A percentile compares a stretch with the other conserved stretches of the same genome.
Evolutionary conservation across 2,113 vertebrate genomes (phyloP).

Genomic region (Nansenia antarctica): DNA sequence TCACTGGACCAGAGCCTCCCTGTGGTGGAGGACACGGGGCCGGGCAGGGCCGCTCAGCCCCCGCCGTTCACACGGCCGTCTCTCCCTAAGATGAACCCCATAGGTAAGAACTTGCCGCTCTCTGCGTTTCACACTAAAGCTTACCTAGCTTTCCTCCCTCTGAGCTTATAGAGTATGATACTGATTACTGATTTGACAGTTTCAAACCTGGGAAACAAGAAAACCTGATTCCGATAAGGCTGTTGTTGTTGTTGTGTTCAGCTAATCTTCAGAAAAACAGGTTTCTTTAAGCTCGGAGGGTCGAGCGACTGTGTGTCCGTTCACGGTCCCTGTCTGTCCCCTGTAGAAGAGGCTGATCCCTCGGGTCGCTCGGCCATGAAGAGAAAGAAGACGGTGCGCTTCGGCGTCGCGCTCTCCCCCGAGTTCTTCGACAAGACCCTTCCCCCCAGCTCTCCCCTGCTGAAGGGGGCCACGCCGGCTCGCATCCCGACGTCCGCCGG

Average conservation of each 20-base stretch:
- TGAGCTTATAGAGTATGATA: too few species aligned
- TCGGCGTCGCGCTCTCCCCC: slow-evolving; percentile 72
- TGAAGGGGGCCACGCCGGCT: slow-evolving; percentile 66
- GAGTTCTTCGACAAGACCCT: slow-evolving; percentile 77
- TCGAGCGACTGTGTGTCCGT: too few species aligned
- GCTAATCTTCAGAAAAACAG: too few species aligned
- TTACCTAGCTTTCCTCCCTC: too few species aligned
- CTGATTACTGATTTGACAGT: too few species aligned
- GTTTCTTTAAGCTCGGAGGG: too few species aligned
- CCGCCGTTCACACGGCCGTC: slow-evolving; percentile 37
- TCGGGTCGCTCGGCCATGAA: background rate
- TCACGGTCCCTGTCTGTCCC: too few species aligned
- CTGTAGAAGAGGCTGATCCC: slow-evolving; percentile 31
- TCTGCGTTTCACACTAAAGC: too few species aligned
- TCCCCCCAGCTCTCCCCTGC: slow-evolving; percentile 76
- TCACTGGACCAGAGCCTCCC: slow-evolving; percentile 33
- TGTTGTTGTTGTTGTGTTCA: too few species aligned
- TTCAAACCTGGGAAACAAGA: too few species aligned
- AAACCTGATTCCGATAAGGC: too few species aligned
- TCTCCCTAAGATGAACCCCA: slow-evolving; percentile 47
- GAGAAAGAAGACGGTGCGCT: slow-evolving; percentile 71
- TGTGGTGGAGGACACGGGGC: slow-evolving; percentile 33
- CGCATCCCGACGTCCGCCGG: slow-evolving; percentile 38
- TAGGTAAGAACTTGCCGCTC: slow-evolving; percentile 59
- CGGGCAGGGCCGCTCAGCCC: slow-evolving; percentile 5